Base-by-base conservation (phyloP, 2,888 invertebrate species). In the Crioceris asparagi region DNA sequence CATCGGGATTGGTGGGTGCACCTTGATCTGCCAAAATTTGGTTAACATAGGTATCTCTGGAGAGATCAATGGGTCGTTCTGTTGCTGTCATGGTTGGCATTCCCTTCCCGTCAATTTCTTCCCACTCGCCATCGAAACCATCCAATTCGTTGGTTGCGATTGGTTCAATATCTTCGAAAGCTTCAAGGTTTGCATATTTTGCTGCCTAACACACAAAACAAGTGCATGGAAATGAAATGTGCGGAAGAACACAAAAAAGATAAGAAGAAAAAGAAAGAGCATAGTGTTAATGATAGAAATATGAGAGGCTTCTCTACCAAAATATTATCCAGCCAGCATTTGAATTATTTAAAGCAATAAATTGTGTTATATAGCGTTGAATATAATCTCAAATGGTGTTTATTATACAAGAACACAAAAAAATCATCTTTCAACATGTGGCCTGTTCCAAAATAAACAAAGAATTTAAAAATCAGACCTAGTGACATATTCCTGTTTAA, bases 1-100 rank as follows among this genome's bases (percentile, higher is more conserved):
- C 61, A 45, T 62, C 59, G 1, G 61, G 60, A 48, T 62, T 56
- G 14, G 51, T 50, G n/a, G 48, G 52, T 4, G 55, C 57, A 7
- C 52, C 49, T 29, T 34, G 32, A 14, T 52, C 40, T 2, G 54
- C 55, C 39, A 56, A 32, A 2, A 59, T 30, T 17, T 56, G 46
- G 38, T 61, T 61, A 3, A 61, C 54, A 25, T 54, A 54, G 10
- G 50, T 57, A 42, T 61, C 61, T 7, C 51, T 44, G 18, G 51
- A 53, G 14, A 61, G 46, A 44, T 60, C 57, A 15, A 48, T 41
- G 5, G 51, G 46, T 17, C 18, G 6, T 32, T 23, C 16, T 25
- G 15, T 34, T 23, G 15, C 36, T 32, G 18, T 2, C 11, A 26
- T 25, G 19, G 25, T 6, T 11, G 12, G 12, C n/a, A 6, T 2